These are phyloP conservation scores for Cheirogaleus medius DNA, from an alignment of 2,113 vertebrate genomes.

Conservation along the genomic window DNA sequence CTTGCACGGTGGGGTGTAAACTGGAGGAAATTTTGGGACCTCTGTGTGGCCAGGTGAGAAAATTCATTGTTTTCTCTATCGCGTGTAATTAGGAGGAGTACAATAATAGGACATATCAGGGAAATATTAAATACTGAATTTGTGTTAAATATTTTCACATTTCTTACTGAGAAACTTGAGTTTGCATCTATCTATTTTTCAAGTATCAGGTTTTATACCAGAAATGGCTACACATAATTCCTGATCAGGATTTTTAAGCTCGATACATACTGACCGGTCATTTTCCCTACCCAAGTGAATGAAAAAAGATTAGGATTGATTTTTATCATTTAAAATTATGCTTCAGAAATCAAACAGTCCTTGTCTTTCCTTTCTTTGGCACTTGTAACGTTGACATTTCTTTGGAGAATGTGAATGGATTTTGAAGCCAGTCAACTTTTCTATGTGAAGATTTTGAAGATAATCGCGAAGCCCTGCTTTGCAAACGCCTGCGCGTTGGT, in stretches of 20 bases:
- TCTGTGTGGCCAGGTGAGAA: not conserved
- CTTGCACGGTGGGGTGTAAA: no score
- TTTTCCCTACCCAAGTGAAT: not conserved
- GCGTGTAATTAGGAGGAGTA: not conserved
- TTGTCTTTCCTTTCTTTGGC: not conserved
- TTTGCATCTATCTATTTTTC: not conserved
- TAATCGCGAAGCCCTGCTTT: not conserved
- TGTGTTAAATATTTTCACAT: not conserved
- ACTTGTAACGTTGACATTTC: not conserved
- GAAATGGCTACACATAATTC: not conserved
- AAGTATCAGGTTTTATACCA: not conserved
- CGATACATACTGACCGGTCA: not conserved
- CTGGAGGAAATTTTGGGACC: no score
- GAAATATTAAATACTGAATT: not conserved
- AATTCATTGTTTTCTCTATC: not conserved
- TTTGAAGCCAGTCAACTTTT: not conserved
- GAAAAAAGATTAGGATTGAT: not conserved
- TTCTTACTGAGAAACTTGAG: not conserved
- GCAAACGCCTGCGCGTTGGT: no score
- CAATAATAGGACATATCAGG: not conserved
- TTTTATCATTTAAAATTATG: not conserved
- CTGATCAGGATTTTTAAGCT: not conserved
- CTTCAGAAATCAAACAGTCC: not conserved
- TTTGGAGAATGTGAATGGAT: not conserved
- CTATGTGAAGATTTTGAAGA: not conserved